Percentiles rank a stretch among this genome's conserved stretches.
Conservation (phyloP, 1,140 invertebrate genomes). For the Brachionus angularis region DNA sequence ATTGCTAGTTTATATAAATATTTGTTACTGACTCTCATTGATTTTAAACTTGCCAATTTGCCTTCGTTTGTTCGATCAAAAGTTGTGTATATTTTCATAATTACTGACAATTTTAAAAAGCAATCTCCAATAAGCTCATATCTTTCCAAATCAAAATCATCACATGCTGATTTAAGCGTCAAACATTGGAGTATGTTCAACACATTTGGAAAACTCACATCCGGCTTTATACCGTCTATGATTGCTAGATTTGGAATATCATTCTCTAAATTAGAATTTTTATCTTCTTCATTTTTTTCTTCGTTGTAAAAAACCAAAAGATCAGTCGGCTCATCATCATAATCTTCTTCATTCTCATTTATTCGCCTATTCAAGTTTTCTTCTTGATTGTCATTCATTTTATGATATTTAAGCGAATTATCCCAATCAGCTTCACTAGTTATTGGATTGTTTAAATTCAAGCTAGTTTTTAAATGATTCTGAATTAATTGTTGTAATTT, state of each 20-base stretch:
- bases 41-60: conserved; percentile 88
- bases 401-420: conserved; percentile 30
- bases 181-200: conserved; percentile 75
- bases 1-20: conserved; percentile 89
- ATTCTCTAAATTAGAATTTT: not conserved
- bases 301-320: too few species aligned
- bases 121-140: conserved; percentile 98
- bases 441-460: not conserved
- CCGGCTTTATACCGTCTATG: not conserved
- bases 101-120: conserved; percentile 97
- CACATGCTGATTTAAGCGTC: conserved; percentile 98
- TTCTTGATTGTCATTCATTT: not conserved
- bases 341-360: not conserved
- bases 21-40: conserved; percentile 68
- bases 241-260: not conserved
- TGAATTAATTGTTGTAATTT: conserved; percentile 2
- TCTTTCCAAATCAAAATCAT: conserved; percentile 94
- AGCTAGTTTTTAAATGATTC: not conserved
- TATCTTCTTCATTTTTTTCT: too few species aligned
- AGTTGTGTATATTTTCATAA: conserved; percentile 89
- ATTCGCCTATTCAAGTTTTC: too few species aligned
- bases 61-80: conserved; percentile 95
- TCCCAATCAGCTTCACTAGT: not conserved
- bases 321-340: not conserved
- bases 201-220: not conserved